Conservation (phyloP, 2,113 vertebrate species). For the Gnathonemus echidnorhynchus region DNA sequence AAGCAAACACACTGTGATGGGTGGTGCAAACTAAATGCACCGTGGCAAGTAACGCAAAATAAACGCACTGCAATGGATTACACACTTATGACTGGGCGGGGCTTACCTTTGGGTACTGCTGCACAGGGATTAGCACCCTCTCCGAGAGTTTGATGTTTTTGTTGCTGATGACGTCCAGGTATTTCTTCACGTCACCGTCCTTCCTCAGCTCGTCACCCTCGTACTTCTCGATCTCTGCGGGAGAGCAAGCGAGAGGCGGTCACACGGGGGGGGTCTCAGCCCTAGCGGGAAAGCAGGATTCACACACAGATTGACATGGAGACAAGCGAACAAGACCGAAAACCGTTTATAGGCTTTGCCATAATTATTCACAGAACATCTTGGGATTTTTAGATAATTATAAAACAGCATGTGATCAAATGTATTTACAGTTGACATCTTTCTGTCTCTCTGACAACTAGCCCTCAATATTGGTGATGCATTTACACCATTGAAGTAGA, state of each 20-base stretch:
- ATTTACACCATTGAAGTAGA: neutral
- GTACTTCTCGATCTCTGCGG: slow-evolving; percentile 91
- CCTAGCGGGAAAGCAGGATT: neutral
- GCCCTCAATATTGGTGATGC: neutral
- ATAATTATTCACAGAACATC: neutral
- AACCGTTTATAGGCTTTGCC: neutral
- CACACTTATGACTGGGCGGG: neutral
- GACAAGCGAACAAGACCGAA: neutral
- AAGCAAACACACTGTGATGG: neutral
- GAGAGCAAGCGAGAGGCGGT: slow-evolving; percentile 36
- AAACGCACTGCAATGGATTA: neutral
- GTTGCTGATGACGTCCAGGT: slow-evolving; percentile 98
- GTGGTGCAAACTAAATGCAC: no score
- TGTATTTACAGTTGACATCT: neutral
- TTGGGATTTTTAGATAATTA: neutral
- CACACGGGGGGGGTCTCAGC: neutral
- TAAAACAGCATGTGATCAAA: neutral
- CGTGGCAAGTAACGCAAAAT: neutral
- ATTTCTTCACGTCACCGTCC: slow-evolving; percentile 90
- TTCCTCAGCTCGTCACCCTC: slow-evolving; percentile 83
- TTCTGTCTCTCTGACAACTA: neutral
- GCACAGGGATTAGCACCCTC: slow-evolving; percentile 90
- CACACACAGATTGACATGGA: neutral
- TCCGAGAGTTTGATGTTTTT: slow-evolving; percentile 98
- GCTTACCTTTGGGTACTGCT: slow-evolving; percentile 97